Percentiles rank a stretch among this genome's conserved stretches.
phyloP scores from a whole-genome alignment of 1,140 invertebrate species.

The Bombus vancouverensis region DNA sequence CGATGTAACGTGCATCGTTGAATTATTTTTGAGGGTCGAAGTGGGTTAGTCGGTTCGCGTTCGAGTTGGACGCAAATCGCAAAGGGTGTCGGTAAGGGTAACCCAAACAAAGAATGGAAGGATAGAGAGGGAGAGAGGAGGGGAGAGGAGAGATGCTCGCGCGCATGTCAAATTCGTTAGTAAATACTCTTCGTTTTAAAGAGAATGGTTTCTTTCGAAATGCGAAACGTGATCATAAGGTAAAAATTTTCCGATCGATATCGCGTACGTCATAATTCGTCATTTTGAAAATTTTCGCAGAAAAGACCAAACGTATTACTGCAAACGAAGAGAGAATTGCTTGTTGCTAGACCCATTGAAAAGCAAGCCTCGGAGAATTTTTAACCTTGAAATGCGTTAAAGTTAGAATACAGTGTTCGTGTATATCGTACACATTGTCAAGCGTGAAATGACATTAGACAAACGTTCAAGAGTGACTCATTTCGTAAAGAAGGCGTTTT shows the following conservation, averaged over 20 bases:
- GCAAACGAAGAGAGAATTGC: background rate
- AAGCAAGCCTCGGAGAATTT: background rate
- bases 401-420: background rate
- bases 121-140: background rate
- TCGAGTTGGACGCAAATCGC: slow-evolving; percentile 45
- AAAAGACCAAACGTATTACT: fast-evolving
- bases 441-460: background rate
- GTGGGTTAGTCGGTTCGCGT: slow-evolving; percentile 74
- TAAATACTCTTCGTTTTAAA: slow-evolving; percentile 64
- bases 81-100: slow-evolving; percentile 68
- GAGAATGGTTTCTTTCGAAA: slow-evolving; percentile 63
- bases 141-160: slow-evolving; percentile 22
- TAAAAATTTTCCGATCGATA: background rate
- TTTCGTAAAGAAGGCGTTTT: background rate
- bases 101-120: slow-evolving; percentile 68
- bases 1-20: background rate
- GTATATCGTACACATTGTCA: background rate
- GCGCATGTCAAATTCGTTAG: slow-evolving; percentile 63
- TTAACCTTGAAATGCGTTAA: background rate
- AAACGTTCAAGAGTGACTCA: background rate
- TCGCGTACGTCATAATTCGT: background rate
- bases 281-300: background rate
- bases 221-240: background rate
- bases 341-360: background rate
- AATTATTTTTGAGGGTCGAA: slow-evolving; percentile 70